These are phyloP conservation scores for Trachops cirrhosus DNA, from an alignment of 2,797 vertebrate genomes.

Conservation along the genomic window DNA sequence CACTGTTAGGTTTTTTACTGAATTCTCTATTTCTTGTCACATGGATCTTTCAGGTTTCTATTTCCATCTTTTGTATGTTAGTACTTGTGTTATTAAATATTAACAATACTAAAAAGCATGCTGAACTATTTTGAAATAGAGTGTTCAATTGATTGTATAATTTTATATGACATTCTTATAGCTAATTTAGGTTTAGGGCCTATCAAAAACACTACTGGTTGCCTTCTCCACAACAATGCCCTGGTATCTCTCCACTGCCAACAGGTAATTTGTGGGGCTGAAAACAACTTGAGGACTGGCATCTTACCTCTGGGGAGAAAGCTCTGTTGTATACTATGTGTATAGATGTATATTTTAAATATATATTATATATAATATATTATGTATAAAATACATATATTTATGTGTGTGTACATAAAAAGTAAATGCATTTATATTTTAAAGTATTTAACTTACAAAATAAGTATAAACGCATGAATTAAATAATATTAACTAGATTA, in stretches of 20 bases:
- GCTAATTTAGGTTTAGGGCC: neutral
- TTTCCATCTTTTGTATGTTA: neutral
- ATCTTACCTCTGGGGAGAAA: neutral
- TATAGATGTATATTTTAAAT: neutral
- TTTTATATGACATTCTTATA: neutral
- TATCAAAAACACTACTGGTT: neutral
- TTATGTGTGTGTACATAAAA: neutral
- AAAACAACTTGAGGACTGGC: neutral
- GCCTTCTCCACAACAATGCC: neutral
- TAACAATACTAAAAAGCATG: neutral
- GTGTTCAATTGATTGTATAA: slow-evolving; percentile 18
- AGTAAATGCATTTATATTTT: neutral
- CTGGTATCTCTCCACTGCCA: neutral
- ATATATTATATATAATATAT: too few species aligned
- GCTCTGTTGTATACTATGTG: neutral
- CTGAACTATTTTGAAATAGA: neutral
- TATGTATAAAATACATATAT: neutral
- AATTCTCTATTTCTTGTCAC: neutral
- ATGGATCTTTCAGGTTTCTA: neutral
- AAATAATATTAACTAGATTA: neutral
- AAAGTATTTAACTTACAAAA: neutral
- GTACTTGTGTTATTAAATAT: neutral
- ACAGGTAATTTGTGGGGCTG: neutral
- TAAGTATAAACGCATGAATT: neutral
- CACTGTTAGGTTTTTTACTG: neutral